Percentiles rank a stretch among this genome's conserved stretches.
phyloP scores from a whole-genome alignment of 2,113 vertebrate genomes.

The Antidorcas marsupialis region DNA sequence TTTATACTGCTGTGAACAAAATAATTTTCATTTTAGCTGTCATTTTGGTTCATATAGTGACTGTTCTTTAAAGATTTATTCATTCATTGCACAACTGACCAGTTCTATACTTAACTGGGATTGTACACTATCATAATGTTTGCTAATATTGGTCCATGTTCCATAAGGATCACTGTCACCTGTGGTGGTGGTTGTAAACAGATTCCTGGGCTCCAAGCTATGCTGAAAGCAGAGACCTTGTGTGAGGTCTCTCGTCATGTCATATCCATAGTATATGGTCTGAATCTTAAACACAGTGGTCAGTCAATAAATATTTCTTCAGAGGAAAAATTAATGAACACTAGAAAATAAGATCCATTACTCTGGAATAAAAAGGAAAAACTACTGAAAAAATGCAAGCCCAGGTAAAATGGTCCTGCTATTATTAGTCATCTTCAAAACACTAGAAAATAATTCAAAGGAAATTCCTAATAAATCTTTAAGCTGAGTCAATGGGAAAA shows the following conservation, averaged over 20 bases:
- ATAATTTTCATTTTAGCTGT: neutral
- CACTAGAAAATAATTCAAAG: neutral
- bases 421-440: neutral
- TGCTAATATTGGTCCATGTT: neutral
- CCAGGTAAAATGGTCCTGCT: neutral
- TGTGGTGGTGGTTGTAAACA: neutral
- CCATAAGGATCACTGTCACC: fast-evolving
- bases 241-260: neutral
- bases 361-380: neutral
- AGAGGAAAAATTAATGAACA: neutral
- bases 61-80: neutral
- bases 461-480: constrained; percentile 26
- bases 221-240: neutral
- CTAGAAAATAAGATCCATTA: neutral
- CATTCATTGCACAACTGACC: neutral
- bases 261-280: neutral
- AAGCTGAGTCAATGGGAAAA: neutral
- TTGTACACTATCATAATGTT: neutral
- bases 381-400: neutral
- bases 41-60: neutral
- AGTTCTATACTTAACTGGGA: neutral
- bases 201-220: neutral
- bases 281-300: neutral
- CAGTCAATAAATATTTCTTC: neutral
- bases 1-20: neutral